Base-by-base conservation (phyloP, 2,888 invertebrate species). In the Magallana nippona region DNA sequence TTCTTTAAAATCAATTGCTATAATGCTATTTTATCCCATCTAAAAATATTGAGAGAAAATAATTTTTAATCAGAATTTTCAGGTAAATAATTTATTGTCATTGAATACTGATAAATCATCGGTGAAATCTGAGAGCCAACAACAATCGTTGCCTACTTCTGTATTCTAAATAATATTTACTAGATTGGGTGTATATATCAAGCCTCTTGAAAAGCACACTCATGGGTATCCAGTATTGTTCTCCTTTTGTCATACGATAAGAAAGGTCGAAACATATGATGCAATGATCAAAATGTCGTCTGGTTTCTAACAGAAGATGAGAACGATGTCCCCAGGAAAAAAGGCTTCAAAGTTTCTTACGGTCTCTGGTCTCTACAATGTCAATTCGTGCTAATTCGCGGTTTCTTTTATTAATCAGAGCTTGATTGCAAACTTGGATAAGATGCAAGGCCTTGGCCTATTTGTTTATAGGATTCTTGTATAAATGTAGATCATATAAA, bases 1-100 rank as follows among this genome's bases (percentile, higher is more conserved):
- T 13, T 27, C 19, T 71, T 71, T 71, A 32, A 71, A 71, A 71
- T 71, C 71, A 71, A 71, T 71, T 71, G 71, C 27, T 71, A 71
- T 71, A 13, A 32, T 71, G 71, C 27, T 71, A 71, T 71, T 13
- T 71, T 71, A 71, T 71, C 71, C 32, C 32, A 13, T 27, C 62
- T 32, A 22, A 71, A 63, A 44, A 44, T 44, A 44, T 44, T 44
- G 44, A 44, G 44, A 44, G 3, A 44, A 71, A 15, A 71, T 10
- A 71, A 27, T 8, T 1, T 27, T 32, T 32, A 71, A 32, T 71
- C 32, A 22, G 22, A 71, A 15, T 15, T 71, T 32, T 71, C 71
- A 71, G 71, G 15, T 71, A 22, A 71, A 32, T 71, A 27, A 27
- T 71, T 27, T 11, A 71, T 71, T 71, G 32, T 71, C 71, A 27